Conservation (phyloP, 2,888 invertebrate species). For the Leptarthrus brevirostris region DNA sequence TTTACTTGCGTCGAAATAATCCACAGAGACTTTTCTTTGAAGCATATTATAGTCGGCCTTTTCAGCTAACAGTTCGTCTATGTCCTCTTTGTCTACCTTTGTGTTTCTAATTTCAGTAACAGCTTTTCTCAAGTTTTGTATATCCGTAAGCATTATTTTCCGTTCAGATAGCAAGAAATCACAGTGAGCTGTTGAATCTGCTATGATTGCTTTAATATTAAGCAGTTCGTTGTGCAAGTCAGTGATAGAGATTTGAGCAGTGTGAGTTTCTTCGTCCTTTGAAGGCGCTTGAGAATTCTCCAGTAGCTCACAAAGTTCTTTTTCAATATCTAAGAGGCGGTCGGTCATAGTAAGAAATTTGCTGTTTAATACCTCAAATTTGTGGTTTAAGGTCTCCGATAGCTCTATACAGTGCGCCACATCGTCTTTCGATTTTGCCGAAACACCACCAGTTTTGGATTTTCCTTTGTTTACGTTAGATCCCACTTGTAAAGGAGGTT, state of each 20-base stretch:
- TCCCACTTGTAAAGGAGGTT: too few relatives aligned
- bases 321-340: conserved; percentile 48
- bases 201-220: too few relatives aligned
- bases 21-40: conserved; percentile 79
- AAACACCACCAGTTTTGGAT: background rate
- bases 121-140: background rate
- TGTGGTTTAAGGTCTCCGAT: background rate
- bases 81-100: conserved; percentile 78
- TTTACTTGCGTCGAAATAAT: conserved; percentile 72
- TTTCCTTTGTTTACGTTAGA: background rate
- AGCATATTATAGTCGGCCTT: conserved; percentile 78
- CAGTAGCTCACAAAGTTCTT: conserved; percentile 30
- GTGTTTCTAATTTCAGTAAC: conserved; percentile 69
- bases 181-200: too few relatives aligned
- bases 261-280: background rate
- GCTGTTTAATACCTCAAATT: conserved; percentile 35
- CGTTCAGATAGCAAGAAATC: conserved; percentile 53
- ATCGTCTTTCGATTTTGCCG: background rate
- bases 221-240: too few relatives aligned
- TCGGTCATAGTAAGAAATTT: conserved; percentile 47
- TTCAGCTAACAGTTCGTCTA: conserved; percentile 78
- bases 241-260: too few relatives aligned
- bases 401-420: background rate
- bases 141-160: background rate
- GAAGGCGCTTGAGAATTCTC: conserved; percentile 11